Percentiles rank a stretch among this genome's conserved stretches.
Conservation (phyloP, 2,797 vertebrate species). For the Enteromius argenteus region DNA sequence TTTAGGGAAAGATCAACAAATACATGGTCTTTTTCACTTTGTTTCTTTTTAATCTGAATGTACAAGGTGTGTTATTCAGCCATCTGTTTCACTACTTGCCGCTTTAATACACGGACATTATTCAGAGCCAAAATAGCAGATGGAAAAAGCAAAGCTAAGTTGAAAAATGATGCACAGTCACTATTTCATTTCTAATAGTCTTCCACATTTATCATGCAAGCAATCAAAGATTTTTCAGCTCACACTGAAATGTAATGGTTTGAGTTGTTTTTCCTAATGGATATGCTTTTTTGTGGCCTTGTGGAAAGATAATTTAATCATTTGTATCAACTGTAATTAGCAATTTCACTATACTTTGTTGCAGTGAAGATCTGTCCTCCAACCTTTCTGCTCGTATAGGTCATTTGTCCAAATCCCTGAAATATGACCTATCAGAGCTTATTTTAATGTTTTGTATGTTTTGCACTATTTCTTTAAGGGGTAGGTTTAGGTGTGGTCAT, state of each 20-base stretch:
- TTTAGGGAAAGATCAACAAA: background rate
- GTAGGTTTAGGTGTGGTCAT: too few relatives aligned
- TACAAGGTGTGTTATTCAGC: background rate
- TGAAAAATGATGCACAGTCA: slow-evolving; percentile 34
- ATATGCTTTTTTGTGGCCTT: background rate
- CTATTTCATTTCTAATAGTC: slow-evolving; percentile 24
- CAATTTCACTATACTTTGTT: background rate
- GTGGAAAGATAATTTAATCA: background rate
- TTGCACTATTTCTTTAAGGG: too few relatives aligned
- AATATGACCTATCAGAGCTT: too few relatives aligned
- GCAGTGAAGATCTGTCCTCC: background rate
- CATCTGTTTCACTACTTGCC: slow-evolving; percentile 17
- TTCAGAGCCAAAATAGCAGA: slow-evolving; percentile 18
- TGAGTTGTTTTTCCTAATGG: background rate
- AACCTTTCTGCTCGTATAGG: too few relatives aligned
- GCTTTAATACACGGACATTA: background rate
- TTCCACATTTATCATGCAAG: slow-evolving; percentile 18
- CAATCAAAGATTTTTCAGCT: background rate
- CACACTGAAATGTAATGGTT: slow-evolving; percentile 4
- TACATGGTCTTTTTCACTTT: background rate
- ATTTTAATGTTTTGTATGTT: too few relatives aligned
- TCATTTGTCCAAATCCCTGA: too few relatives aligned
- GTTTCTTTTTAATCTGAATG: background rate
- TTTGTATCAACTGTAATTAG: background rate
- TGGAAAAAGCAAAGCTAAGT: slow-evolving; percentile 3